These are phyloP conservation scores for Cotesia glomerata DNA, from an alignment of 1,140 invertebrate genomes.

Conservation along the genomic window DNA sequence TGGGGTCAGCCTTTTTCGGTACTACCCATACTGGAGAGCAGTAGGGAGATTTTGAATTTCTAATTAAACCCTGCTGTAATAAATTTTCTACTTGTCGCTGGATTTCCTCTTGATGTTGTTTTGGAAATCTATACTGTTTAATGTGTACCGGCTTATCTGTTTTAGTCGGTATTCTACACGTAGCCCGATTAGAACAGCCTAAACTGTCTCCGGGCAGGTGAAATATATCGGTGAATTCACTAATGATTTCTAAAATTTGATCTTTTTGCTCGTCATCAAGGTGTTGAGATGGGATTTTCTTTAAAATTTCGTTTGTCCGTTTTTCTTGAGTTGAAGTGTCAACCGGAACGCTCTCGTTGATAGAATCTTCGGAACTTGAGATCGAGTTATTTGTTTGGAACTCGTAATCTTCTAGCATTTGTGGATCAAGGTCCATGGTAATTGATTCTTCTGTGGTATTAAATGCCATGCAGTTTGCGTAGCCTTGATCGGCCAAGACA, in stretches of 20 bases:
- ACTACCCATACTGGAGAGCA: slow-evolving; percentile 9
- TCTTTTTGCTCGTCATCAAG: not conserved
- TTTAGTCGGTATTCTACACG: too few species aligned
- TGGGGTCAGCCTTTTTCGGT: too few species aligned
- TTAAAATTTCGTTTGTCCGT: not conserved
- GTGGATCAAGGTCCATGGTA: not conserved
- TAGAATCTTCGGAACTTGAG: not conserved
- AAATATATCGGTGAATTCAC: not conserved
- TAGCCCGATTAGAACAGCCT: not conserved
- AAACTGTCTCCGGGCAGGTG: slow-evolving; percentile 9
- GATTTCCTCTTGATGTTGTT: too few species aligned
- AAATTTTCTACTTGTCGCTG: slow-evolving; percentile 9
- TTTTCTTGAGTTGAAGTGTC: not conserved
- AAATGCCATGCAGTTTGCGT: not conserved
- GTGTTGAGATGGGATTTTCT: not conserved
- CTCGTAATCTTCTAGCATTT: not conserved
- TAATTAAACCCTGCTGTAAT: not conserved
- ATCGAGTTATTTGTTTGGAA: not conserved
- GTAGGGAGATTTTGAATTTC: slow-evolving; percentile 5
- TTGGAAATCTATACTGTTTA: too few species aligned
- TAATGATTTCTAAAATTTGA: not conserved
- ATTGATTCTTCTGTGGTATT: not conserved
- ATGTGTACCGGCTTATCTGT: too few species aligned
- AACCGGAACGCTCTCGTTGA: not conserved
- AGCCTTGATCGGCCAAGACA: not conserved